Base-by-base conservation (phyloP, 2,113 vertebrate species). In the Clupea harengus region DNA sequence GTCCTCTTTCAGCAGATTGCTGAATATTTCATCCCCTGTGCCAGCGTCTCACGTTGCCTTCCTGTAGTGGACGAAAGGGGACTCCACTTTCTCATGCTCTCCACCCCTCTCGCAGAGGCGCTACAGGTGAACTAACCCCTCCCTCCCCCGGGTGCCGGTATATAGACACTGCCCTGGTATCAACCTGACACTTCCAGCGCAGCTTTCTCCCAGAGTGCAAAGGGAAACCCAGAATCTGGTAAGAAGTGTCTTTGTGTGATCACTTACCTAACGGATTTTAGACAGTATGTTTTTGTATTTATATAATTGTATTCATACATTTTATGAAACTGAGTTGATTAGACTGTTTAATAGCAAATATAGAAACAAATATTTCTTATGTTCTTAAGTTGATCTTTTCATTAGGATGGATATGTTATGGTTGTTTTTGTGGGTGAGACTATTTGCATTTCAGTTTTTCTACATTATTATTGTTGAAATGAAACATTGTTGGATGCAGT, bases 21-120 rank as follows among this genome's bases (percentile, higher is more conserved):
- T 93, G 85, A 94, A 93, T 93, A 91, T 93, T 92, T 93, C 18
- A 94, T 90, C 80, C 81, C 54, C 0, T 10, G n/a, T 20, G 67
- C 46, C 49, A 83, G 20, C 49, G 45, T 50, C 72, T 75, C 22
- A 47, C 47, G 20, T 45, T 81, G 25, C 75, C 84, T 25, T 54
- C 84, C 32, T 67, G 84, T 85, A 54, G 84, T 81, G 67, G 67
- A 75, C 11, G 67, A 75, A 75, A 75, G 9, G 28, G 67, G 28
- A 39, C 8, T 75, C 67, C 67, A 75, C 67, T 75, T 75, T 72
- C 67, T 17, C 67, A 39, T 28, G 28, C 67, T 32, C 64, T 75
- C 67, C 28, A 17, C 64, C 8, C n/a, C 25, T 39, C 67, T 75
- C 67, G 3, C 28, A 39, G 67, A 39, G 67, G 28, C 67, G 67